Percentiles rank a stretch among this genome's conserved stretches.
phyloP scores from a whole-genome alignment of 2,113 vertebrate genomes.

The Tonatia bakeri region DNA sequence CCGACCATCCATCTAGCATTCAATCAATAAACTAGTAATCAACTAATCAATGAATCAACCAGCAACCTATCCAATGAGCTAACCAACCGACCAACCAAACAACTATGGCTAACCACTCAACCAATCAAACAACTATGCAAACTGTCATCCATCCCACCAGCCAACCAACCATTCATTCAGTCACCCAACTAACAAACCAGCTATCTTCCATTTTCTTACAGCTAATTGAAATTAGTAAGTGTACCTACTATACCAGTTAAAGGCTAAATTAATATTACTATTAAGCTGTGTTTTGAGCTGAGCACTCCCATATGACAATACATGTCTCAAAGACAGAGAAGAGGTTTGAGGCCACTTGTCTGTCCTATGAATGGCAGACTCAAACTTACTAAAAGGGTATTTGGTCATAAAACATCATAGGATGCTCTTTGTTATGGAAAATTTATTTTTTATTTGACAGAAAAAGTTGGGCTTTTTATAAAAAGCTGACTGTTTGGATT shows the following conservation, averaged over 20 bases:
- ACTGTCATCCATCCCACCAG: not conserved
- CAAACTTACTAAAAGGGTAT: not conserved
- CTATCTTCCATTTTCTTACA: not conserved
- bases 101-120: not conserved
- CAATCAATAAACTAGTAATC: not conserved
- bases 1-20: not conserved
- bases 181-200: not conserved
- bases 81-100: not conserved
- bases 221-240: not conserved
- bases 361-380: not conserved
- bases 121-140: not conserved
- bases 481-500: not conserved
- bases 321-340: not conserved
- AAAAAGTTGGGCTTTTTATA: not conserved
- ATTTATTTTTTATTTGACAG: not conserved
- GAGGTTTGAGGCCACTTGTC: not conserved
- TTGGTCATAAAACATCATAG: not conserved
- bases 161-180: not conserved
- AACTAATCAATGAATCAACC: not conserved
- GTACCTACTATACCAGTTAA: not conserved
- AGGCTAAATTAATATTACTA: not conserved
- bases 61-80: not conserved
- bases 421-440: not conserved
- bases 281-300: not conserved
- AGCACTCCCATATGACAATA: not conserved